phyloP scores from a whole-genome alignment of 1,140 invertebrate species.

The Bombus superbus region DNA sequence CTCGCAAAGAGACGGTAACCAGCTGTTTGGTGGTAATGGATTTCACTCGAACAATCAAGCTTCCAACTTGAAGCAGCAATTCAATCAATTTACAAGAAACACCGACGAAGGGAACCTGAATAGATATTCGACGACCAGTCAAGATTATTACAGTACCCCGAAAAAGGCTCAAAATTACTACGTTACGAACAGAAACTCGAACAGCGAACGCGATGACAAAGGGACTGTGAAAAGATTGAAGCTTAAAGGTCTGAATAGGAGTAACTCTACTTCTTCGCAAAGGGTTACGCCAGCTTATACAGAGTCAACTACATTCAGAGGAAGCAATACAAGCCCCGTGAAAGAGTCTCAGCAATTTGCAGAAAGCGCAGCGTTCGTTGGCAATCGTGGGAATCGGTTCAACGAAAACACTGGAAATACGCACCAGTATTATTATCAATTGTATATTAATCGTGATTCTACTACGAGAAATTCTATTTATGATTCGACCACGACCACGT shows the following conservation, averaged over 20 bases:
- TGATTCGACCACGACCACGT: constrained; percentile 33
- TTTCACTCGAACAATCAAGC: constrained; percentile 20
- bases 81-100: constrained; percentile 67
- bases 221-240: constrained; percentile 62
- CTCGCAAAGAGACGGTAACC: constrained; percentile 33
- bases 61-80: constrained; percentile 55
- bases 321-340: constrained; percentile 72
- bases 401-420: constrained; percentile 73
- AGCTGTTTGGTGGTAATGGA: constrained; percentile 29
- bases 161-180: constrained; percentile 67
- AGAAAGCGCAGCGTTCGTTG: constrained; percentile 89
- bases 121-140: constrained; percentile 63
- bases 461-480: constrained; percentile 43
- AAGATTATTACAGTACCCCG: constrained; percentile 64
- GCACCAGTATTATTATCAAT: constrained; percentile 70
- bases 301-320: constrained; percentile 79
- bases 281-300: constrained; percentile 74
- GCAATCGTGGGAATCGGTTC: constrained; percentile 81
- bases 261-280: constrained; percentile 53
- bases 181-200: constrained; percentile 55
- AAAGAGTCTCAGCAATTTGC: constrained; percentile 89
- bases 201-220: constrained; percentile 69
- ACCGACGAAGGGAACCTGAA: constrained; percentile 63
- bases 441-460: constrained; percentile 52
- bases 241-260: constrained; percentile 64